These are phyloP conservation scores for Oophaga sylvatica DNA, from an alignment of 2,797 vertebrate genomes.

Conservation along the genomic window DNA sequence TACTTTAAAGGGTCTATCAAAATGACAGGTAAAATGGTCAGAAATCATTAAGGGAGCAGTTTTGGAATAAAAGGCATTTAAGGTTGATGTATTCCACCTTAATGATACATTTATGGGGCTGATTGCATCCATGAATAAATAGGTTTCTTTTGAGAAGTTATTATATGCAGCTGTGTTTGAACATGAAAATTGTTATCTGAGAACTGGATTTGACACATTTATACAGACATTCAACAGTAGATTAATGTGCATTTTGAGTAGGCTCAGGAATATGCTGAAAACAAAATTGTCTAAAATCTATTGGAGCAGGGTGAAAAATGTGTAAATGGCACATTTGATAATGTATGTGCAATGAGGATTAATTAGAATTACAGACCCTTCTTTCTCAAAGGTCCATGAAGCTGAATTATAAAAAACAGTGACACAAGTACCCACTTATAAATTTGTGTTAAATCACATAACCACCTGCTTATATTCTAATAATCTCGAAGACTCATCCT, in stretches of 20 bases:
- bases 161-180: neutral
- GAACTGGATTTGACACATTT: neutral
- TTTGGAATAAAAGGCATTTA: no score
- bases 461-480: neutral
- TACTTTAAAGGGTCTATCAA: no score
- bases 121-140: neutral
- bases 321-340: constrained; percentile 26
- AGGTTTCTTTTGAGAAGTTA: neutral
- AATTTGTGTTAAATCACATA: neutral
- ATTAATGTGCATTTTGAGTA: constrained; percentile 1
- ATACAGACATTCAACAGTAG: constrained; percentile 14
- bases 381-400: neutral
- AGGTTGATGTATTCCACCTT: neutral
- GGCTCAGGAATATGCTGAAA: neutral
- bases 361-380: constrained; percentile 33
- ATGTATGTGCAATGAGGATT: constrained; percentile 21
- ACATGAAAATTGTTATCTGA: constrained; percentile 4
- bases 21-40: no score
- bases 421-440: constrained; percentile 8
- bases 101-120: neutral
- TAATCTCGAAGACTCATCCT: neutral
- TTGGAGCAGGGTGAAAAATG: constrained; percentile 10
- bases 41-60: no score
- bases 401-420: constrained; percentile 24
- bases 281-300: neutral